Evolutionary conservation across 2,113 vertebrate genomes (phyloP).

Genomic region (Gorsachius goisagi): DNA sequence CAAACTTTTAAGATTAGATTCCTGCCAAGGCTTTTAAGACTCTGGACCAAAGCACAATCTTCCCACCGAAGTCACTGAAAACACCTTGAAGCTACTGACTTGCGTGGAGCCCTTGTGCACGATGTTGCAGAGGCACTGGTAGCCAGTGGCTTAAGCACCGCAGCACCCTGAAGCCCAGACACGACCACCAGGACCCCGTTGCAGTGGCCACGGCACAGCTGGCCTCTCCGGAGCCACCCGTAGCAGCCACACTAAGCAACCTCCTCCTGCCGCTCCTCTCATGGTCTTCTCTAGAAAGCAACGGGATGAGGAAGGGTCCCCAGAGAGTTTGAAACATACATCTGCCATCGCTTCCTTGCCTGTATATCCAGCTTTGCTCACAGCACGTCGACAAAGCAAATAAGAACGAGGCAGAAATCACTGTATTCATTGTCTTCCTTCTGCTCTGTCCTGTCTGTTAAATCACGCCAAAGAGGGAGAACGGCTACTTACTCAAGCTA

Average conservation of each 20-base stretch:
- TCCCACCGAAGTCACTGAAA: background rate
- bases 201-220: background rate
- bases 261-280: background rate
- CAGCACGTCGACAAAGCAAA: background rate
- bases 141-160: background rate
- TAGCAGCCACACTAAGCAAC: background rate
- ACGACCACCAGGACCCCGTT: accelerated
- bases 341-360: background rate
- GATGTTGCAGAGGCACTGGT: accelerated
- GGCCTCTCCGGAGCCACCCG: background rate
- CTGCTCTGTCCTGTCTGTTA: background rate
- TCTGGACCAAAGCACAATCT: background rate
- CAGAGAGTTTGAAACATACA: background rate
- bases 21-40: background rate
- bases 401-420: background rate
- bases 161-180: background rate
- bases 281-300: background rate
- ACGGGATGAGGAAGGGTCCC: background rate
- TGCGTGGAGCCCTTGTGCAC: background rate
- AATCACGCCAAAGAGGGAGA: background rate
- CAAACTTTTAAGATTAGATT: background rate
- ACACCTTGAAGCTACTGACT: background rate
- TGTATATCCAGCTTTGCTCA: background rate
- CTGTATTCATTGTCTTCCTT: background rate
- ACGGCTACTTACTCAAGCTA: background rate